Percentiles rank a stretch among this genome's conserved stretches.
These are phyloP conservation scores for Phorcus lineatus DNA, from an alignment of 2,888 invertebrate species.

Conservation along the genomic window DNA sequence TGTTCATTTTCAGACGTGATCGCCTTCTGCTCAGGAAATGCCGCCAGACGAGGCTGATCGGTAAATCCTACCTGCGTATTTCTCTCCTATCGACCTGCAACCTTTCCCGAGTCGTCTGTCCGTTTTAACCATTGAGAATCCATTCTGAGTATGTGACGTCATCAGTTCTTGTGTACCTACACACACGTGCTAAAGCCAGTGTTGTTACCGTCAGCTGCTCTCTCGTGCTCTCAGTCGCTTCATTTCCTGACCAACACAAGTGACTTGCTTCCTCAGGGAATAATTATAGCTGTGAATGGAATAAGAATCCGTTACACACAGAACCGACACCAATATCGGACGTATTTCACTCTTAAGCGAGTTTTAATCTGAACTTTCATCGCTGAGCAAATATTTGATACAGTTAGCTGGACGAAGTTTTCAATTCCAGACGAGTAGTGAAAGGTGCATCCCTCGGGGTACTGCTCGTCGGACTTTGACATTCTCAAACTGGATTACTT, in stretches of 20 bases:
- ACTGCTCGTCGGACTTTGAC: neutral
- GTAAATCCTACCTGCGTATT: slow-evolving; percentile 13
- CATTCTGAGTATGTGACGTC: slow-evolving; percentile 14
- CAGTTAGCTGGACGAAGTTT: slow-evolving; percentile 13
- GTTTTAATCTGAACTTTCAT: slow-evolving; percentile 5
- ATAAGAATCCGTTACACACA: neutral
- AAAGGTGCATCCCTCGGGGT: neutral
- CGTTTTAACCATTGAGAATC: slow-evolving; percentile 13
- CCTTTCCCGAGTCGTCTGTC: neutral
- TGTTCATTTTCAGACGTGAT: neutral
- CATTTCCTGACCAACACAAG: slow-evolving; percentile 14
- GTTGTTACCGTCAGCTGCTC: neutral
- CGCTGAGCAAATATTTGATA: slow-evolving; percentile 21
- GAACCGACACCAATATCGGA: slow-evolving; percentile 13
- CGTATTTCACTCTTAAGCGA: slow-evolving; percentile 18
- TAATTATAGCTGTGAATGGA: slow-evolving; percentile 11
- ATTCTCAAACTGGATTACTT: slow-evolving; percentile 17
- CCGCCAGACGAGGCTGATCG: neutral
- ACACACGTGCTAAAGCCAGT: slow-evolving; percentile 9
- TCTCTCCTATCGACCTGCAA: slow-evolving; percentile 5
- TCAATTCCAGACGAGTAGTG: neutral
- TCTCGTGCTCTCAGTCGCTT: slow-evolving; percentile 12
- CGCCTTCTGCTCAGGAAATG: slow-evolving; percentile 3
- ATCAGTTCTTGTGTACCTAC: slow-evolving; percentile 6
- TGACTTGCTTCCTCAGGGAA: neutral